Conservation (phyloP, 2,113 vertebrate species). For the Callaeas wilsoni region DNA sequence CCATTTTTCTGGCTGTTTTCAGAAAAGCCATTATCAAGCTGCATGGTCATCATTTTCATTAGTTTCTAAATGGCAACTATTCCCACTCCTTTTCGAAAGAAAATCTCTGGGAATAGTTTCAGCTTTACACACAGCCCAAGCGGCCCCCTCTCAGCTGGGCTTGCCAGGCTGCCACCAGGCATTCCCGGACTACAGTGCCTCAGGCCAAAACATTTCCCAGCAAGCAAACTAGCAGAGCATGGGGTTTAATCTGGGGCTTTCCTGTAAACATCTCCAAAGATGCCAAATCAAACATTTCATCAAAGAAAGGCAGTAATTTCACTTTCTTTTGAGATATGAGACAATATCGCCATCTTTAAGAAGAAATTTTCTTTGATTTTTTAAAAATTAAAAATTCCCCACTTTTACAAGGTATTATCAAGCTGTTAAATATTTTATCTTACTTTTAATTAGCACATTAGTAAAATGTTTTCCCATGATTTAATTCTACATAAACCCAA, state of each 20-base stretch:
- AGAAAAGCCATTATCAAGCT: neutral
- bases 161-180: neutral
- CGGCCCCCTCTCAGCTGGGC: neutral
- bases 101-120: neutral
- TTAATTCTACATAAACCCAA: neutral
- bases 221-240: neutral
- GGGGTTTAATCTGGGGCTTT: neutral
- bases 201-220: neutral
- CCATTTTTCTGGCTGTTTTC: neutral
- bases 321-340: neutral
- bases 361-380: neutral
- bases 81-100: neutral
- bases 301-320: neutral
- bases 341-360: neutral
- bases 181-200: accelerated
- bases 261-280: neutral
- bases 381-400: neutral
- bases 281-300: neutral
- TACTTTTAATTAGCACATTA: neutral
- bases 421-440: neutral
- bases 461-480: neutral
- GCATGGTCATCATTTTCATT: neutral
- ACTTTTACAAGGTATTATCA: neutral
- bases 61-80: neutral
- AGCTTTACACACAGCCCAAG: neutral